Evolutionary conservation across 2,888 invertebrate genomes (phyloP).

Genomic region (Drosophila histrio): DNA sequence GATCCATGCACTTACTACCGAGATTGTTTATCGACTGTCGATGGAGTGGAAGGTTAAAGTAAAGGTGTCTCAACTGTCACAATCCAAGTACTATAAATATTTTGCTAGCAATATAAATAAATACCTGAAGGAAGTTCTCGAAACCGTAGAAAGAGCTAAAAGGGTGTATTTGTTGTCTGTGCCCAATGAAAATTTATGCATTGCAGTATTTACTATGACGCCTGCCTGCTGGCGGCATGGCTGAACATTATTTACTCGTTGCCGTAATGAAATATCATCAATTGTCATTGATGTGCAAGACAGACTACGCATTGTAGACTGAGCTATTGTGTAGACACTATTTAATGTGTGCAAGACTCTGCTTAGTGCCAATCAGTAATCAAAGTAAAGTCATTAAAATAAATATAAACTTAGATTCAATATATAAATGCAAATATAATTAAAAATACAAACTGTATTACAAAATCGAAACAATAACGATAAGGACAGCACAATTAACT

Average conservation of each 20-base stretch:
- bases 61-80: constrained; percentile 41
- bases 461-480: too few species aligned
- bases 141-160: not conserved
- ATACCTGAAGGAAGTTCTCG: constrained; percentile 10
- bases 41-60: not conserved
- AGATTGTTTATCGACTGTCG: constrained; percentile 20
- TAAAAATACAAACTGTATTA: too few species aligned
- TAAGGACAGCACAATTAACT: too few species aligned
- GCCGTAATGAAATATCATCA: constrained; percentile 4
- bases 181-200: constrained; percentile 45
- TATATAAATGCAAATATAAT: too few species aligned
- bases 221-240: constrained; percentile 9
- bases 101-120: constrained; percentile 42
- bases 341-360: too few species aligned
- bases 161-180: constrained; percentile 16
- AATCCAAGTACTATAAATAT: constrained; percentile 40
- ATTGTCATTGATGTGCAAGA: too few species aligned
- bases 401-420: too few species aligned
- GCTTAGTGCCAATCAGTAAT: too few species aligned
- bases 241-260: constrained; percentile 22
- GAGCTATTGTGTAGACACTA: too few species aligned
- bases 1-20: constrained; percentile 5
- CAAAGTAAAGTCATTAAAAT: too few species aligned
- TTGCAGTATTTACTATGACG: constrained; percentile 40
- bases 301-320: too few species aligned